Evolutionary conservation across 2,888 invertebrate species (phyloP), one percentile per base, ranked within the genome.

Genomic region (Nymphalis urticae): DNA sequence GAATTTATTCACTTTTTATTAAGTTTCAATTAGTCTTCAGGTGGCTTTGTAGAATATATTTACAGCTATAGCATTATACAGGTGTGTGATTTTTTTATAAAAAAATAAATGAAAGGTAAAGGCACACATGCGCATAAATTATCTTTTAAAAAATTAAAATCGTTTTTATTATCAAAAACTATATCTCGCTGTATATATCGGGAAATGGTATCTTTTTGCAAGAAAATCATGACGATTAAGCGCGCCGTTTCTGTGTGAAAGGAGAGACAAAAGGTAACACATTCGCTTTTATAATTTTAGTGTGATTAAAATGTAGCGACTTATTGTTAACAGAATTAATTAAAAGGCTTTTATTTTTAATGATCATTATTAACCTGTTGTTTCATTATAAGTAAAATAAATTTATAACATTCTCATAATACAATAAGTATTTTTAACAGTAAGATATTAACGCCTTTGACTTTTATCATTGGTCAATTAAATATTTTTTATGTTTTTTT

Each of bases 21-120:
- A 24, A 24, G 24, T 24, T 53, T 53, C 17, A 24, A 53, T 53
- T 53, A 53, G 42, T 53, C 4, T 53, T 13, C 53, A 24, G 53
- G 16, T 53, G 53, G 53, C 7, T 53, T 53, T 27, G n/a, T 42
- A 42, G 42, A 42, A 62, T 51, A 32, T 32, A n/a, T 19, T 62
- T 27, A 19, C 32, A 8, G 21, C 21, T 21, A 21, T 21, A 21
- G 27, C 27, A 32, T 6, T 32, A 21, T 21, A 32, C 6, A 42
- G 42, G 6, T 24, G 53, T 53, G 53, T 53, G 53, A 53, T 24
- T 21, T 21, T 21, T 53, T 2, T 7, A 0, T 42, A 4, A 3
- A 13, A 42, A 42, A 13, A n/a, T n/a, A n/a, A 42, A 13, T 42
- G 3, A 42, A 10, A 42, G 42, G 42, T 42, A 4, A 0, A 42